Base-by-base conservation (phyloP, 1,140 invertebrate genomes). In the Druon quercuslanigerum region DNA sequence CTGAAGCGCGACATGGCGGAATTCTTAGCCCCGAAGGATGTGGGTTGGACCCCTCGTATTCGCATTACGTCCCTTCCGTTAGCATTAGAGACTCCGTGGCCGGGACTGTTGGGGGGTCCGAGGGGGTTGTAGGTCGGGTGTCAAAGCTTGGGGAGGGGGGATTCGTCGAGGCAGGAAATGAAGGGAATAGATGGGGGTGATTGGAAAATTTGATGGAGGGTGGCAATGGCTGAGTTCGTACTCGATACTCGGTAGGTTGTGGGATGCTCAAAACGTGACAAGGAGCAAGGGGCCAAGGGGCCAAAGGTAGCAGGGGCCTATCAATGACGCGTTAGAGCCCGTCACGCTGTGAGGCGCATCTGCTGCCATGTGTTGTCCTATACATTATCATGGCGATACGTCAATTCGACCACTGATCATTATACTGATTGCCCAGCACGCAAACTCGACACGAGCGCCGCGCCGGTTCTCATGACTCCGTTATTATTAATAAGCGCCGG, bases 181-280 rank as follows among this genome's bases (percentile, higher is more conserved):
- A 89, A 88, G 83, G 84, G 83, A 88, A 84, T 83, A 83, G 86
- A 82, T 72, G 84, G 84, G 87, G 85, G 85, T 87, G 87, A 90
- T 90, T 89, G 89, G 90, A 90, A 90, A 91, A 90, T 90, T 90
- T 90, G 89, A 90, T 85, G 87, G 84, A 87, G 87, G 88, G 87
- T 87, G 79, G 71, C 78, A 83, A 54, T 83, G 78, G 72, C 77
- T 83, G 73, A 79, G 79, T 20, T 33, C 46, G 12, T 74, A 66
- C 40, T 25, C 50, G 54, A 71, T 50, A 72, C 19, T 57, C 12
- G 51, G 40, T 66, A n/a, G 73, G 70, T 50, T 72, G 72, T 19
- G 72, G 70, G 60, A 77, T 11, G 20, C 14, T 50, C 66, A 51
- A 72, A 60, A 33, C 19, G 71, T 56, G 16, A 51, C 13, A 76